Percentiles rank a stretch among this genome's conserved stretches.
phyloP scores from a whole-genome alignment of 1,140 invertebrate genomes.

The Coptotermes formosanus region DNA sequence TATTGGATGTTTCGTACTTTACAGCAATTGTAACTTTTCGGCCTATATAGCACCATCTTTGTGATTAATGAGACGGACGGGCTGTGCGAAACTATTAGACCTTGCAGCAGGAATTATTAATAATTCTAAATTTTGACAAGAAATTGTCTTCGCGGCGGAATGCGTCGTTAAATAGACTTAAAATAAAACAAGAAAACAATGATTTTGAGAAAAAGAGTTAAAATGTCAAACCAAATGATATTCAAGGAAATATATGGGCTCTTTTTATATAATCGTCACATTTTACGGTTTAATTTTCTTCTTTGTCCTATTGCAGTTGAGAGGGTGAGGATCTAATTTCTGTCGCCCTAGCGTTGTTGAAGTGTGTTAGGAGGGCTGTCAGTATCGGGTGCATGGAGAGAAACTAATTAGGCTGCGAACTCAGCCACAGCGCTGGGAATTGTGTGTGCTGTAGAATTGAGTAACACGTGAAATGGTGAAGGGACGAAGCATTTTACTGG shows the following conservation, averaged over 20 bases:
- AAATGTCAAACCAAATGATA: background rate
- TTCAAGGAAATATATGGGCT: background rate
- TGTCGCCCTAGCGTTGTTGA: background rate
- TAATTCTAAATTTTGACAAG: too few species aligned
- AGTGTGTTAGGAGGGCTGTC: background rate
- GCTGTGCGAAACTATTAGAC: too few species aligned
- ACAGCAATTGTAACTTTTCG: too few species aligned
- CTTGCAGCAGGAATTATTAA: too few species aligned
- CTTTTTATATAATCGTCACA: constrained; percentile 1
- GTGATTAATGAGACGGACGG: too few species aligned
- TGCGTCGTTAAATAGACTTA: too few species aligned
- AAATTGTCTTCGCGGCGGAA: too few species aligned
- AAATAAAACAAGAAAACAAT: background rate
- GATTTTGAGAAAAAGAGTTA: background rate
- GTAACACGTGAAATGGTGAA: background rate
- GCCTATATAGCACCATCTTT: too few species aligned
- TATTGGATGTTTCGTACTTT: too few species aligned
- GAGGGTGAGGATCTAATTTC: background rate
- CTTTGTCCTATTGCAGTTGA: background rate
- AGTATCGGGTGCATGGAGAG: background rate
- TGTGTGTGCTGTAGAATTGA: background rate
- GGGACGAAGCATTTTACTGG: background rate
- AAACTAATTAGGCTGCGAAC: background rate
- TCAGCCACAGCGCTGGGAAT: background rate
- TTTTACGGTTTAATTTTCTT: background rate